These are phyloP conservation scores for Drosophila austrosaltans DNA, from an alignment of 2,888 invertebrate genomes.

Conservation along the genomic window DNA sequence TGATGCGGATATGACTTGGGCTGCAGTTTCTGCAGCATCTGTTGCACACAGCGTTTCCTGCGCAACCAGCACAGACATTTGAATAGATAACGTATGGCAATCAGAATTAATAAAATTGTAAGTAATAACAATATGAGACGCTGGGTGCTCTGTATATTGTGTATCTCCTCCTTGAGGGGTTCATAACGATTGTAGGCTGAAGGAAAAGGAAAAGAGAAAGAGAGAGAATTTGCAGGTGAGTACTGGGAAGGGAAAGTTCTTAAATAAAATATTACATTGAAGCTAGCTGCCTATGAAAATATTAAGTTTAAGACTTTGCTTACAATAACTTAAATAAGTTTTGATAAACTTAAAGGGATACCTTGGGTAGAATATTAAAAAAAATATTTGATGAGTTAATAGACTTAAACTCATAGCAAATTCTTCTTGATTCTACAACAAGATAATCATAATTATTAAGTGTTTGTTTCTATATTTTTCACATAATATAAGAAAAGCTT, in stretches of 20 bases:
- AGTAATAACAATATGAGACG: constrained; percentile 73
- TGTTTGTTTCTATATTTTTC: no score
- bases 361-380: no score
- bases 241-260: not conserved
- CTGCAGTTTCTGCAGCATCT: constrained; percentile 65
- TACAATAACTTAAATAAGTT: no score
- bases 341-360: no score
- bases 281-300: not conserved
- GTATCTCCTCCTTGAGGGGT: constrained; percentile 72
- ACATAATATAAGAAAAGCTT: no score
- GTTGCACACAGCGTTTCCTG: constrained; percentile 62
- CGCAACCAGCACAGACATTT: constrained; percentile 74
- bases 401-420: no score
- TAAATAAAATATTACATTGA: no score
- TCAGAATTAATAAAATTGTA: constrained; percentile 67
- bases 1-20: constrained; percentile 50
- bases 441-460: no score
- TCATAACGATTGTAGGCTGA: constrained; percentile 70
- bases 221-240: not conserved
- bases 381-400: no score
- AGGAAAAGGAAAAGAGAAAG: no score
- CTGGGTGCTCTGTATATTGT: constrained; percentile 72
- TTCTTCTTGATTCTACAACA: no score
- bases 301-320: no score
- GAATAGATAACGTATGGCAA: constrained; percentile 68